Percentiles rank a stretch among this genome's conserved stretches.
These are phyloP conservation scores for Leptinotarsa undecemlineata DNA, from an alignment of 1,140 invertebrate genomes.

Conservation along the genomic window DNA sequence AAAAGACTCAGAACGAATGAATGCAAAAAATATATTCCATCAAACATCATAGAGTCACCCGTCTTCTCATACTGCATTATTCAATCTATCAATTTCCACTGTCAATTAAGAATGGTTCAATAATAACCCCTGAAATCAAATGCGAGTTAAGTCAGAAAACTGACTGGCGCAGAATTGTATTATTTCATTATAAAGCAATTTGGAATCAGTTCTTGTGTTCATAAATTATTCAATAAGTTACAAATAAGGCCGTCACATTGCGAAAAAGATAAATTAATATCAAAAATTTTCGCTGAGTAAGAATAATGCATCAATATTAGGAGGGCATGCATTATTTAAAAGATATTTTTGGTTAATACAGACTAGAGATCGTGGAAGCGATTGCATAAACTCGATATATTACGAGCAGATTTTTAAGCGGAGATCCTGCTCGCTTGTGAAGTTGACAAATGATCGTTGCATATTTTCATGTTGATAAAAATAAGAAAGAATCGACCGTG, in stretches of 20 bases:
- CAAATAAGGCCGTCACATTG: conserved; percentile 6
- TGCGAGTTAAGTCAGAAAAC: background rate
- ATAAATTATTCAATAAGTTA: conserved; percentile 24
- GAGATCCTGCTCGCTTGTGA: background rate
- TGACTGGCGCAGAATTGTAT: conserved; percentile 7
- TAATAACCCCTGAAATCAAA: background rate
- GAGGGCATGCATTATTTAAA: background rate
- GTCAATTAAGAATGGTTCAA: conserved; percentile 12
- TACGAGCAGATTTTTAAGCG: background rate
- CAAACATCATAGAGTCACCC: too few relatives aligned
- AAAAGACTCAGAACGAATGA: too few relatives aligned
- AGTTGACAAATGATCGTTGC: background rate
- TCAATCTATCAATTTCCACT: background rate
- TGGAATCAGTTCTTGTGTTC: conserved; percentile 17
- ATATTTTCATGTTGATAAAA: background rate
- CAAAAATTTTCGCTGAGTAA: conserved; percentile 9
- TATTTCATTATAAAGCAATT: conserved; percentile 24
- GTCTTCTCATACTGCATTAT: too few relatives aligned
- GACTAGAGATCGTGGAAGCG: background rate
- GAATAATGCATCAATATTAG: conserved; percentile 6
- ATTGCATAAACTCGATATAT: conserved; percentile 2
- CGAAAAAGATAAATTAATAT: conserved; percentile 25
- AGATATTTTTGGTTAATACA: background rate
- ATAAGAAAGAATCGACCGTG: background rate
- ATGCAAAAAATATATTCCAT: too few relatives aligned